Base-by-base conservation (phyloP, 1,140 invertebrate genomes). In the Anoplolepis gracilipes region DNA sequence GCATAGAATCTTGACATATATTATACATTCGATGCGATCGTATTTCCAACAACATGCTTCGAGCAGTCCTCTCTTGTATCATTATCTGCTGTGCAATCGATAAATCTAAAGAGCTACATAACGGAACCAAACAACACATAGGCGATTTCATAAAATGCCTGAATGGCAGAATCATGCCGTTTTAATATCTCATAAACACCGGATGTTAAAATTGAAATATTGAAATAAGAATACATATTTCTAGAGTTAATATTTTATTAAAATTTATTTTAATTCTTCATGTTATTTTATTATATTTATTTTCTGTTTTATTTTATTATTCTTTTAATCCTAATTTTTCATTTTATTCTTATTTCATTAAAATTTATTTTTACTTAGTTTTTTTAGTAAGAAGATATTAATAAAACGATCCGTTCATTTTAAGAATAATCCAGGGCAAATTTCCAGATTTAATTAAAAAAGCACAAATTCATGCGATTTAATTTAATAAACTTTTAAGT, bases 1-100 rank as follows among this genome's bases (percentile, higher is more conserved):
- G 25, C 25, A 57, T 42, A 81, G 78, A 81, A 70, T 81, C 65
- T 81, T 81, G 49, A 57, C 65, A 70, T 30, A 16, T 72, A 36
- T 19, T 19, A 19, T 49, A 49, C 46, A 49, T 49, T 72, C 33
- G 13, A 53, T 61, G 28, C 55, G 49, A 57, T 57, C 46, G 33
- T 81, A 57, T 81, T 64, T 70, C 19, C 25, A 30, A 28, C 33
- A 33, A 81, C 49, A 72, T 57, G 64, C 55, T 79, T n/a, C 64
- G 1, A 67, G 70, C 4, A n/a, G 46, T 28, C 0, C 25, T 8
- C 25, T 57, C 28, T n/a, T 11, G n/a, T 16, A 46, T 36, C 13
- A 53, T 57, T 70, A 36, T 57, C 30, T 53, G 25, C 5, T 4
- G 6, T 10, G 19, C 33, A 67, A 79, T 70, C 49, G 10, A 6